Conservation (phyloP, 2,888 invertebrate species). For the Conchocele bisecta region DNA sequence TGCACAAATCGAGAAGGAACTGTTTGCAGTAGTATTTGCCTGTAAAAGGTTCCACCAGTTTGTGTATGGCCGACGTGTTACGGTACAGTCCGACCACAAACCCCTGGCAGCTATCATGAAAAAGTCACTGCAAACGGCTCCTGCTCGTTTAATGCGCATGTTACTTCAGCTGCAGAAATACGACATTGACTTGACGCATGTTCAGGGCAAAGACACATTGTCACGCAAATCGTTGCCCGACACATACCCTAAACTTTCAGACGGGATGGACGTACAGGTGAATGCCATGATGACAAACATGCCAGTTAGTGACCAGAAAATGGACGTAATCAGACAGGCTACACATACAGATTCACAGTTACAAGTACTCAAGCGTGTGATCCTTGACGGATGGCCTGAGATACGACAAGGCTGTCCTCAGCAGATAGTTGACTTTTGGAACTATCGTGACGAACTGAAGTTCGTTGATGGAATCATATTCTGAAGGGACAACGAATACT, state of each 20-base stretch:
- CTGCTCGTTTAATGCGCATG: too few relatives aligned
- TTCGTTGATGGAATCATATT: slow-evolving; percentile 2
- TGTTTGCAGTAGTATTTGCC: slow-evolving; percentile 57
- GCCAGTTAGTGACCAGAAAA: slow-evolving; percentile 12
- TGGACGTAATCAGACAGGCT: slow-evolving; percentile 4
- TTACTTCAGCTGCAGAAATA: slow-evolving; percentile 37
- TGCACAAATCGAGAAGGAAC: slow-evolving; percentile 62
- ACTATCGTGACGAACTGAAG: slow-evolving; percentile 2
- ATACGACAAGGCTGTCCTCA: background rate
- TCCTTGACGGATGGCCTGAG: slow-evolving; percentile 18
- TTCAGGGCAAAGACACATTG: slow-evolving; percentile 38
- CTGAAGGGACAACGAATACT: background rate
- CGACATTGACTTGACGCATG: slow-evolving; percentile 13
- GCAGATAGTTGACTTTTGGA: slow-evolving; percentile 1
- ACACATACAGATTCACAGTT: slow-evolving; percentile 20
- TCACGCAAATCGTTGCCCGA: slow-evolving; percentile 26
- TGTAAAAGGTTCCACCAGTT: slow-evolving; percentile 57
- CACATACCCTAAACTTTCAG: slow-evolving; percentile 13
- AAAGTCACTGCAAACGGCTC: slow-evolving; percentile 38
- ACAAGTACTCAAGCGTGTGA: background rate
- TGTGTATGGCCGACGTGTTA: slow-evolving; percentile 54
- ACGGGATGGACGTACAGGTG: slow-evolving; percentile 23
- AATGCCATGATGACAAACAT: slow-evolving; percentile 15
- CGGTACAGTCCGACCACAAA: slow-evolving; percentile 63
- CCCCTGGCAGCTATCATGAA: slow-evolving; percentile 44